These are phyloP conservation scores for Tillus elongatus DNA, from an alignment of 2,888 invertebrate species.

Conservation along the genomic window DNA sequence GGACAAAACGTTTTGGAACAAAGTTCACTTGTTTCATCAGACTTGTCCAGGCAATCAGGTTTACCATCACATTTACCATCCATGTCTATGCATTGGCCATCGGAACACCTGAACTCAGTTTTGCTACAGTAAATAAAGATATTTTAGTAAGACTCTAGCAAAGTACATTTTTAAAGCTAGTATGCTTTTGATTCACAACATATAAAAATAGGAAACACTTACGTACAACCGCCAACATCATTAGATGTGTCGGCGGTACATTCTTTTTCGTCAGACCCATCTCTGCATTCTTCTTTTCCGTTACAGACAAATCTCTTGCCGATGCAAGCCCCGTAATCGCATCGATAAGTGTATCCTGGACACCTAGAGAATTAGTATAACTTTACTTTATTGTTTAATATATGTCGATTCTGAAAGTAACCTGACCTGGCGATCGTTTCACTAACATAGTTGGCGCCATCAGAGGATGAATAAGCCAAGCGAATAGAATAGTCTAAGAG, in stretches of 20 bases:
- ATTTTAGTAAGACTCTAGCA: no score
- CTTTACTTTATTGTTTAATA: no score
- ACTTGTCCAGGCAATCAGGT: slow-evolving; percentile 28
- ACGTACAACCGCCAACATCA: background rate
- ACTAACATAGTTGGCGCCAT: no score
- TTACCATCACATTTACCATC: slow-evolving; percentile 29
- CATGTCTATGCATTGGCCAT: slow-evolving; percentile 24
- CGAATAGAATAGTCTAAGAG: no score
- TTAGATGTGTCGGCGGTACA: background rate
- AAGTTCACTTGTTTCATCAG: slow-evolving; percentile 30
- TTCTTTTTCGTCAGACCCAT: slow-evolving; percentile 40
- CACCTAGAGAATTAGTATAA: background rate
- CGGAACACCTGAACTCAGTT: slow-evolving; percentile 26
- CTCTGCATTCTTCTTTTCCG: slow-evolving; percentile 39
- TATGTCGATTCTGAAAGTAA: no score
- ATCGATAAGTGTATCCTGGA: slow-evolving; percentile 46
- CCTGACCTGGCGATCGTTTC: no score
- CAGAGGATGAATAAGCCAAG: no score
- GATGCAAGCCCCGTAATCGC: slow-evolving; percentile 54
- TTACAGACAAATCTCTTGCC: slow-evolving; percentile 47
- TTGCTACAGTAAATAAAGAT: no score
- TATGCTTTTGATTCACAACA: no score
- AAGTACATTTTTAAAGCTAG: no score
- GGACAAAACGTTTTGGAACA: slow-evolving; percentile 26
- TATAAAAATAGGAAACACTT: no score